Percentiles rank a stretch among this genome's conserved stretches.
Evolutionary conservation across 2,113 vertebrate species (phyloP).

Genomic region (Ictalurus furcatus): DNA sequence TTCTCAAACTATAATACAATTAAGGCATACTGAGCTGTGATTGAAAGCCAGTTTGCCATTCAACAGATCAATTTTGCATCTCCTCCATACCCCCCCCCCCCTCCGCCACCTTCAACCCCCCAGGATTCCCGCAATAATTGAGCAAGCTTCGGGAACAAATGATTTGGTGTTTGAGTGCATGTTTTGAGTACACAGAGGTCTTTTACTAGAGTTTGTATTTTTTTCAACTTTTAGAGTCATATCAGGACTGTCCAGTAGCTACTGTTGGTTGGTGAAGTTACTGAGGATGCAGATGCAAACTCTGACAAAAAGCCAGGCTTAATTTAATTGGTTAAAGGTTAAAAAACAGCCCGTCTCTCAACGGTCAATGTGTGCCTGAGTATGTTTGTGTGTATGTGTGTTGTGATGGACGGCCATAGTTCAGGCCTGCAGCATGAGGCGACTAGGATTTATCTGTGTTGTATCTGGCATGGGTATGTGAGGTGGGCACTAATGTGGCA

Average conservation of each 20-base stretch:
- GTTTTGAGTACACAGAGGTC: constrained; percentile 1
- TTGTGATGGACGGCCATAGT: constrained; percentile 43
- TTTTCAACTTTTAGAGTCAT: background rate
- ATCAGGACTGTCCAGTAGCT: background rate
- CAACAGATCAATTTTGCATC: constrained; percentile 60
- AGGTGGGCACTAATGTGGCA: constrained; percentile 43
- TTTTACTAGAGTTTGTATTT: background rate
- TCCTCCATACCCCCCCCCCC: background rate
- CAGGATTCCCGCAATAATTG: background rate
- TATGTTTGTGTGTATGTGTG: constrained; percentile 1
- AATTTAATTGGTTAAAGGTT: constrained; percentile 43
- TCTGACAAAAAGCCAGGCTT: constrained; percentile 41
- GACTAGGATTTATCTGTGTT: constrained; percentile 51
- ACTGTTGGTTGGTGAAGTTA: constrained; percentile 15
- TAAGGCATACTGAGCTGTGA: constrained; percentile 65
- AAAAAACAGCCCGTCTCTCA: constrained; percentile 24
- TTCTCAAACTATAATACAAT: constrained; percentile 68
- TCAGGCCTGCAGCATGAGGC: constrained; percentile 44
- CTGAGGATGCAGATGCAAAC: constrained; percentile 23
- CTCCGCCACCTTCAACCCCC: background rate
- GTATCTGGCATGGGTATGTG: constrained; percentile 44
- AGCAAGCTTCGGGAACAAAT: background rate
- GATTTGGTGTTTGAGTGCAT: background rate
- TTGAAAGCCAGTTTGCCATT: constrained; percentile 55
- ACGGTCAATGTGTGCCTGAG: background rate